phyloP scores from a whole-genome alignment of 1,140 invertebrate species.

The Cyphomyrmex costatus region DNA sequence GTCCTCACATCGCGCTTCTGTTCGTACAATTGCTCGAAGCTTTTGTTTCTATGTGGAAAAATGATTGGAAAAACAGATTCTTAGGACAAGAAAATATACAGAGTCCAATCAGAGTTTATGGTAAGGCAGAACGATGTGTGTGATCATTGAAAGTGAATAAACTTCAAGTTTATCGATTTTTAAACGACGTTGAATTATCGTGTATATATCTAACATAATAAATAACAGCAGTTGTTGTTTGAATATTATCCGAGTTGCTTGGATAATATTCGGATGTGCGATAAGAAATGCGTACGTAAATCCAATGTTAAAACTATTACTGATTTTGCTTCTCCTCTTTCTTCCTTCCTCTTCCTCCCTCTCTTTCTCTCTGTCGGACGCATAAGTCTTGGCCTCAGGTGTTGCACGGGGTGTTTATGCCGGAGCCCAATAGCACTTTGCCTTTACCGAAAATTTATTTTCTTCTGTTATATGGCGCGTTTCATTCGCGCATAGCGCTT shows the following conservation, averaged over 20 bases:
- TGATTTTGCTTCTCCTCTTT: slow-evolving; percentile 8
- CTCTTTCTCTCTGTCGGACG: slow-evolving; percentile 18
- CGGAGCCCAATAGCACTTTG: slow-evolving; percentile 66
- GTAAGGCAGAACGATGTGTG: not conserved
- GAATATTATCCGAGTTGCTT: not conserved
- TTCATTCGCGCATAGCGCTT: slow-evolving; percentile 16
- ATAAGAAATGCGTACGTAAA: slow-evolving; percentile 66
- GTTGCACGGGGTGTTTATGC: slow-evolving; percentile 71
- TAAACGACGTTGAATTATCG: not conserved
- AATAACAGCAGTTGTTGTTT: not conserved
- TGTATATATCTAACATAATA: not conserved
- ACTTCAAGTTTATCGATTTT: not conserved
- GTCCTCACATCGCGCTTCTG: slow-evolving; percentile 20
- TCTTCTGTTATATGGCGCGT: slow-evolving; percentile 38
- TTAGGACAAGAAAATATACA: not conserved
- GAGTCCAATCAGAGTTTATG: not conserved
- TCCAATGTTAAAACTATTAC: slow-evolving; percentile 58
- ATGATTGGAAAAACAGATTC: not conserved
- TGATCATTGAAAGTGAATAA: not conserved
- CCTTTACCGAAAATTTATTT: slow-evolving; percentile 77
- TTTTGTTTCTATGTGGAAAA: not conserved
- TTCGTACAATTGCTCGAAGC: not conserved
- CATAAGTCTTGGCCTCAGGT: slow-evolving; percentile 76
- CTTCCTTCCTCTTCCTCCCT: not conserved
- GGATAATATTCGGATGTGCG: slow-evolving; percentile 13